These are phyloP conservation scores for Meliscaeva auricollis DNA, from an alignment of 2,888 invertebrate species.

Conservation along the genomic window DNA sequence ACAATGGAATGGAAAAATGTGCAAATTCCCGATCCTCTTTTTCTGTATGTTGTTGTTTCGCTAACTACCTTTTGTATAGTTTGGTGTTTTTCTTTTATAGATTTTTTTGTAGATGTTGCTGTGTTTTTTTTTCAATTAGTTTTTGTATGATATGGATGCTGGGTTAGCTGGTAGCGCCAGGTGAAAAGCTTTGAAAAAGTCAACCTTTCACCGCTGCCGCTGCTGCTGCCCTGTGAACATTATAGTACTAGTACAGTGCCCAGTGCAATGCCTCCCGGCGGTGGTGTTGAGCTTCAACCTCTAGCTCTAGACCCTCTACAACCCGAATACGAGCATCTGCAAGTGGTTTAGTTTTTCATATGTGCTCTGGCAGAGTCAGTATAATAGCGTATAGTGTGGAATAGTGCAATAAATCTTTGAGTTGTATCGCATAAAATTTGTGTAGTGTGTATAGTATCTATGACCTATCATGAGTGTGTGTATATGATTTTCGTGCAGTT, in stretches of 20 bases:
- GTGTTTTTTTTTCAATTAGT: constrained; percentile 22
- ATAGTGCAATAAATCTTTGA: constrained; percentile 66
- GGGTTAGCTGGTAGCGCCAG: constrained; percentile 54
- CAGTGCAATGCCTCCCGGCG: neutral
- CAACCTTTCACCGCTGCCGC: constrained; percentile 60
- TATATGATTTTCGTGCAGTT: neutral
- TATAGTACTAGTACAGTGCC: neutral
- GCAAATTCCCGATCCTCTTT: constrained; percentile 46
- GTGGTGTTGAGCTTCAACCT: neutral
- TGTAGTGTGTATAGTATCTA: constrained; percentile 18
- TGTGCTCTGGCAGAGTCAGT: neutral
- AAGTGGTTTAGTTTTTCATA: constrained; percentile 35
- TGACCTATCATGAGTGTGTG: constrained; percentile 12
- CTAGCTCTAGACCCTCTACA: neutral
- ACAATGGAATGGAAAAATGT: constrained; percentile 60
- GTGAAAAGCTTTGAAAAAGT: constrained; percentile 66
- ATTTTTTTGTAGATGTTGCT: constrained; percentile 51
- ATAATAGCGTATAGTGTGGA: constrained; percentile 22
- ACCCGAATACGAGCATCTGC: constrained; percentile 45
- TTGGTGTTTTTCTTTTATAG: constrained; percentile 54
- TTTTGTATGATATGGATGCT: constrained; percentile 51
- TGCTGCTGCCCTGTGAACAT: neutral
- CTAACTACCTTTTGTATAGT: neutral
- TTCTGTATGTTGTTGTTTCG: neutral
- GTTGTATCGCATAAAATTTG: constrained; percentile 46